These are phyloP conservation scores for Melanaphis sacchari DNA, from an alignment of 1,140 invertebrate species.

Conservation along the genomic window DNA sequence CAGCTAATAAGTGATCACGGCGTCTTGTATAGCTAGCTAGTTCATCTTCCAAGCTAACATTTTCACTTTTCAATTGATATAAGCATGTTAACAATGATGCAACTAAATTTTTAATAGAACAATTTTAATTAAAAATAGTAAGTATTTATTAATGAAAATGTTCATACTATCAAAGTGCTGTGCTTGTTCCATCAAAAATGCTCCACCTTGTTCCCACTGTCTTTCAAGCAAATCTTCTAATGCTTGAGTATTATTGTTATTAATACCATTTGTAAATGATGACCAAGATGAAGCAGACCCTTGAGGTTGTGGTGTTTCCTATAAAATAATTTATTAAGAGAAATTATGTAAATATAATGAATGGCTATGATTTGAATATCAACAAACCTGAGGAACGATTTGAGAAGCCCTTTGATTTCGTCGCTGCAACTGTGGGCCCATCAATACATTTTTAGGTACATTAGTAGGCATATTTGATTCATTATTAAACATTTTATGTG, in stretches of 20 bases:
- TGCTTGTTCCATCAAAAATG: slow-evolving; percentile 96
- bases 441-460: background rate
- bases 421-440: slow-evolving; percentile 32
- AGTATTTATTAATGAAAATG: background rate
- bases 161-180: slow-evolving; percentile 81
- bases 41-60: slow-evolving; percentile 89
- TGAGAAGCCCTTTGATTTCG: slow-evolving; percentile 23
- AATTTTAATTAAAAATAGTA: background rate
- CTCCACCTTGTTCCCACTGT: slow-evolving; percentile 96
- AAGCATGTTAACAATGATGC: slow-evolving; percentile 92
- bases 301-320: slow-evolving; percentile 34
- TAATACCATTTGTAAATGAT: slow-evolving; percentile 42
- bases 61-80: slow-evolving; percentile 91
- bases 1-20: slow-evolving; percentile 90
- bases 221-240: slow-evolving; percentile 92
- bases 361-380: background rate
- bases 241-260: slow-evolving; percentile 69
- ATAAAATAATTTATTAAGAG: background rate
- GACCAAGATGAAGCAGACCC: slow-evolving; percentile 34
- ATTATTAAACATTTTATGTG: slow-evolving; percentile 68
- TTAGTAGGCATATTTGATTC: slow-evolving; percentile 16
- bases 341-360: background rate
- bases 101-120: slow-evolving; percentile 66
- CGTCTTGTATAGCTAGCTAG: slow-evolving; percentile 82
- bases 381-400: slow-evolving; percentile 20